Evolutionary conservation across 2,888 invertebrate species (phyloP).

Genomic region (Serrognathus titanus): DNA sequence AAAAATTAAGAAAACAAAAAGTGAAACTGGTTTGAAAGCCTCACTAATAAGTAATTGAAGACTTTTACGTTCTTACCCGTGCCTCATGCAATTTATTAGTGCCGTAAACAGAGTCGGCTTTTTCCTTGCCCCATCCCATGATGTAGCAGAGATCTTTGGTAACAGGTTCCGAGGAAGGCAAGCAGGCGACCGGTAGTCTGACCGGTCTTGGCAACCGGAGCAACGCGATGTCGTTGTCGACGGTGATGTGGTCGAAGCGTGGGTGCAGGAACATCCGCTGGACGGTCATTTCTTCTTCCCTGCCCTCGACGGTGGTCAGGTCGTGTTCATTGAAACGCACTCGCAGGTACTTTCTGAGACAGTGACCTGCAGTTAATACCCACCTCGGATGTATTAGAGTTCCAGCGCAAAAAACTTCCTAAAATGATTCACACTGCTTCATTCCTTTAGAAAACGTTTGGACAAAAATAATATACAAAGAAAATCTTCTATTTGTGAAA

Average conservation of each 20-base stretch:
- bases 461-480: neutral
- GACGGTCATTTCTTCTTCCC: constrained; percentile 74
- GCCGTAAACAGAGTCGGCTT: constrained; percentile 73
- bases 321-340: constrained; percentile 87
- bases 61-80: constrained; percentile 52
- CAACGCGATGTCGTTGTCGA: constrained; percentile 90
- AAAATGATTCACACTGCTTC: constrained; percentile 25
- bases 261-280: constrained; percentile 77
- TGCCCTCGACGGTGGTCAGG: constrained; percentile 67
- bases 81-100: constrained; percentile 84
- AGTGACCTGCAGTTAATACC: constrained; percentile 87
- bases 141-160: constrained; percentile 74
- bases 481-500: too few species aligned
- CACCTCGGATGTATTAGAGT: constrained; percentile 77
- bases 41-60: too few species aligned
- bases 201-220: constrained; percentile 58
- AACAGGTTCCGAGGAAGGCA: constrained; percentile 68
- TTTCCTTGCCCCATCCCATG: constrained; percentile 89
- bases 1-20: too few species aligned
- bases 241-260: constrained; percentile 80
- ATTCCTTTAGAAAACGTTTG: constrained; percentile 1
- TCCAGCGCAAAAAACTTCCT: constrained; percentile 89
- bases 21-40: too few species aligned
- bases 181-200: constrained; percentile 60
- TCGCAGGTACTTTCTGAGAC: constrained; percentile 71